These are phyloP conservation scores for Chlorops oryzae DNA, from an alignment of 1,140 invertebrate genomes.

Conservation along the genomic window DNA sequence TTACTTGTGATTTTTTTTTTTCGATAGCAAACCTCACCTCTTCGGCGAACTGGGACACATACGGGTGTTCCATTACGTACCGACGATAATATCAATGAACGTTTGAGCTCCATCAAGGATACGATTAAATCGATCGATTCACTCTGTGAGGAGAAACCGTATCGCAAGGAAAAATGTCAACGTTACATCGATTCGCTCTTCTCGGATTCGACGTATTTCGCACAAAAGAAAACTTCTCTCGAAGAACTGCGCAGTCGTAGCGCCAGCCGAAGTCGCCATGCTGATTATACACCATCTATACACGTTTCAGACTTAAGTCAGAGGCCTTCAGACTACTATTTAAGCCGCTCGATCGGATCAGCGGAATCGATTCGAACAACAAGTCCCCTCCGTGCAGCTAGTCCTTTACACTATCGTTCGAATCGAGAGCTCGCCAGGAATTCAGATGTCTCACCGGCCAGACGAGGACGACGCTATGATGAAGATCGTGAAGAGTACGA, in stretches of 20 bases:
- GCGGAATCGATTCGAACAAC: slow-evolving; percentile 29
- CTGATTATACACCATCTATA: slow-evolving; percentile 29
- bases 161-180: slow-evolving; percentile 42
- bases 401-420: slow-evolving; percentile 33
- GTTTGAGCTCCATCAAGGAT: slow-evolving; percentile 43
- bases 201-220: slow-evolving; percentile 33
- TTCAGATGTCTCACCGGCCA: slow-evolving; percentile 35
- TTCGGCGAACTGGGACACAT: slow-evolving; percentile 39
- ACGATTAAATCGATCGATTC: slow-evolving; percentile 45
- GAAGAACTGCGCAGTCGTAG: slow-evolving; percentile 34
- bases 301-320: slow-evolving; percentile 27
- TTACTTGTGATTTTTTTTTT: neutral
- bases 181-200: slow-evolving; percentile 44
- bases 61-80: slow-evolving; percentile 39
- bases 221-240: slow-evolving; percentile 34
- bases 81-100: slow-evolving; percentile 43
- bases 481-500: slow-evolving; percentile 36
- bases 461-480: slow-evolving; percentile 25
- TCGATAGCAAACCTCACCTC: slow-evolving; percentile 39
- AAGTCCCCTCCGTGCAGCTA: slow-evolving; percentile 25
- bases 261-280: slow-evolving; percentile 26
- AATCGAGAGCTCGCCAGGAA: slow-evolving; percentile 35
- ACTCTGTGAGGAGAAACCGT: slow-evolving; percentile 43
- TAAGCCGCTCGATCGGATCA: slow-evolving; percentile 28
- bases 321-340: slow-evolving; percentile 4